Evolutionary conservation across 2,113 vertebrate species (phyloP), one percentile per base, ranked within the genome.

Genomic region (Channa argus): DNA sequence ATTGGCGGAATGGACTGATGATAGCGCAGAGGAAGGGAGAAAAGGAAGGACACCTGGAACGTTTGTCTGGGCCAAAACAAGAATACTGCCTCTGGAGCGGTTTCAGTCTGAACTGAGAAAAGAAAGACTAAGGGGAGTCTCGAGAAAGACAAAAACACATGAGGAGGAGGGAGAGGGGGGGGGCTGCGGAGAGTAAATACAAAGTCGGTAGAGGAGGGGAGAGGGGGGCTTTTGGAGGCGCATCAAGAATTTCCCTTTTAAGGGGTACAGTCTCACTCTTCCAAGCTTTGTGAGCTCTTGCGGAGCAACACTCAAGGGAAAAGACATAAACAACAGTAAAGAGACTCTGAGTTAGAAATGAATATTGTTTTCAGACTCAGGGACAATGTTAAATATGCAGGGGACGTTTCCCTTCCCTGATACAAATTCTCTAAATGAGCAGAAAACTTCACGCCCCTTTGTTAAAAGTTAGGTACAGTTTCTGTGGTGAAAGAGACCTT

Each of bases 191-290:
- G 61, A 58, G 78, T 77, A 66, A 70, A 84, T 66, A 80, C 47
- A 85, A 76, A 73, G 79, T 61, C 37, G 51, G 50, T 54, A 65
- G 59, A 66, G 71, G 67, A 24, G 24, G 24, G 24, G 24, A 24
- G 24, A 24, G 24, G 66, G 37, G 56, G 46, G n/a, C 46, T 71
- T 86, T 83, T 85, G 89, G 89, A 94, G 89, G 65, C 77, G 47
- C 55, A 79, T 88, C 85, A 92, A 91, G 93, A 95, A 94, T 93
- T 94, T 86, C 82, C 91, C 91, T 94, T 93, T 93, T 93, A 93
- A 89, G 91, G 92, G 93, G 91, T 88, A 85, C 82, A n/a, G 78
- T 81, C 79, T 84, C 86, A 68, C 76, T 86, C 78, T 37, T 88
- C 73, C 77, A 86, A 88, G 83, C 47, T 82, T 71, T 56, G 76